Base-by-base conservation (phyloP, 1,140 invertebrate species). In the Drosophila bocqueti region DNA sequence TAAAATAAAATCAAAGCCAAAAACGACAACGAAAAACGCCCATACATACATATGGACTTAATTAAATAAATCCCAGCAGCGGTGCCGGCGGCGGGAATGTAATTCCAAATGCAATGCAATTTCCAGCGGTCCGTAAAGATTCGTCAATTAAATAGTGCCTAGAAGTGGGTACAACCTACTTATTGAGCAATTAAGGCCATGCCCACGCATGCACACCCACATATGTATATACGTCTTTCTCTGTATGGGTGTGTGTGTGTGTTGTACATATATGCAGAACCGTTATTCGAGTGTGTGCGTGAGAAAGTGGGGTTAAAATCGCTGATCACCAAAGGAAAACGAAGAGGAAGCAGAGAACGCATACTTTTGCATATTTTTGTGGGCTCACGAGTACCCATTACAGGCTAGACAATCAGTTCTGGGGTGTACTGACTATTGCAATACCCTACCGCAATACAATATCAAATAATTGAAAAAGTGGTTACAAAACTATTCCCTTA, bases 141-240 rank as follows among this genome's bases (percentile, higher is more conserved):
- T 86, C 67, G 71, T 84, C 63, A 83, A 83, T 84, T 84, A 71
- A 85, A 85, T 58, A 65, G 79, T 61, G 68, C 57, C 65, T 72
- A 42, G 54, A 55, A 73, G 52, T 67, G 62, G 61, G 67, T 74
- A 60, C 83, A 72, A 86, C 81, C 79, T 74, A 71, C 78, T 74
- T 85, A 84, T 85, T 84, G 79, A 84, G 79, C 66, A 83, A 85
- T 86, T 87, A 86, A 79, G 83, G 65, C 79, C 78, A 65, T 81
- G 65, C 66, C 58, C 81, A 69, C 68, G 68, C 57, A 66, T 65
- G 72, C 54, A 77, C 64, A 54, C 61, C 65, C 55, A 79, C 59
- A 65, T 61, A 49, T 64, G 18, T 47, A 69, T 40, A 57, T 40
- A 49, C 40, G 55, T 4, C 21, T 46, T 26, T 50, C 11, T 59